phyloP scores from a whole-genome alignment of 2,888 invertebrate species.

The Xanthorhoe spadicearia region DNA sequence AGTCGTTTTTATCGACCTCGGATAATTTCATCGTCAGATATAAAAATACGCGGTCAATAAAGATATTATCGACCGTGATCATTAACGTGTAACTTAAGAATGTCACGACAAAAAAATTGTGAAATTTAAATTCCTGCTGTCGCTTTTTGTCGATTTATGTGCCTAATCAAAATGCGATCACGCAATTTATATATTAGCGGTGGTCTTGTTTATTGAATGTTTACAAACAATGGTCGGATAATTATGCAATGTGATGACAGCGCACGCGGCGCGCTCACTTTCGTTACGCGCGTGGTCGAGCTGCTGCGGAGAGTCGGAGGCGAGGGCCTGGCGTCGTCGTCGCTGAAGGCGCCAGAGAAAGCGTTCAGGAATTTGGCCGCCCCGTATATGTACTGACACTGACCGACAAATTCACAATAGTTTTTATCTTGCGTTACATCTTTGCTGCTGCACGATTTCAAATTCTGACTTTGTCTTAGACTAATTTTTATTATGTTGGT shows the following conservation, averaged over 20 bases:
- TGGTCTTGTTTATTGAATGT: slow-evolving; percentile 72
- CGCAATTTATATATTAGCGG: slow-evolving; percentile 64
- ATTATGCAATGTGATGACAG: slow-evolving; percentile 82
- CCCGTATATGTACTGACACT: slow-evolving; percentile 52
- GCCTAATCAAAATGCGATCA: slow-evolving; percentile 72
- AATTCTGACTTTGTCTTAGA: background rate
- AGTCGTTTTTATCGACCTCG: slow-evolving; percentile 25
- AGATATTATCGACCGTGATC: slow-evolving; percentile 45
- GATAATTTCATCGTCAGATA: slow-evolving; percentile 31
- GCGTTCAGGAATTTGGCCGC: slow-evolving; percentile 81
- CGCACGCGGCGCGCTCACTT: slow-evolving; percentile 74
- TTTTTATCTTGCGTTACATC: slow-evolving; percentile 46
- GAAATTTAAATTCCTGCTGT: slow-evolving; percentile 51
- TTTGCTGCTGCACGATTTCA: slow-evolving; percentile 7
- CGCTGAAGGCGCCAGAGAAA: slow-evolving; percentile 69
- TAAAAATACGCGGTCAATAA: slow-evolving; percentile 39
- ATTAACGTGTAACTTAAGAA: slow-evolving; percentile 45
- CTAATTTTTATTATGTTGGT: background rate
- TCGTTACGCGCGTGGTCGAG: slow-evolving; percentile 61
- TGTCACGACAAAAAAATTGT: slow-evolving; percentile 49
- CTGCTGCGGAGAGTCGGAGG: slow-evolving; percentile 25
- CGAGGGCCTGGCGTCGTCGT: slow-evolving; percentile 36
- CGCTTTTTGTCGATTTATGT: slow-evolving; percentile 45
- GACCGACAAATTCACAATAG: slow-evolving; percentile 50
- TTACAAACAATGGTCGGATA: slow-evolving; percentile 82